Conservation (phyloP, 2,888 invertebrate species). For the Odontocerum albicorne region DNA sequence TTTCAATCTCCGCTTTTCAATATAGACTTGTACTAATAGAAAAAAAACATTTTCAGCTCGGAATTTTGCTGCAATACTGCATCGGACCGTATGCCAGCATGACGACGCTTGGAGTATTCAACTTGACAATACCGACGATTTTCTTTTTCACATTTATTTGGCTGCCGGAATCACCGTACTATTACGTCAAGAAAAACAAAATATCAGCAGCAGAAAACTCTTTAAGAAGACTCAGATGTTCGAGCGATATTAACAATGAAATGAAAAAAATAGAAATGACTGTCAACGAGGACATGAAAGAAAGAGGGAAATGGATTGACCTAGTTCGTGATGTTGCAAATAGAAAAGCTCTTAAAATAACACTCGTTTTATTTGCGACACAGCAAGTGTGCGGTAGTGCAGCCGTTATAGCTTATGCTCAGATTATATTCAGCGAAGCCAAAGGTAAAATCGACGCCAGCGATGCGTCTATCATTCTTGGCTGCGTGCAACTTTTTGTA, state of each 20-base stretch:
- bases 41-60: conserved; percentile 58
- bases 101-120: conserved; percentile 56
- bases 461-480: conserved; percentile 60
- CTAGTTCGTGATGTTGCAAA: conserved; percentile 58
- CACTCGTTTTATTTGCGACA: conserved; percentile 60
- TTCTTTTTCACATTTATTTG: conserved; percentile 59
- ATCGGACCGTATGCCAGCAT: conserved; percentile 62
- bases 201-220: conserved; percentile 59
- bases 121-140: conserved; percentile 58
- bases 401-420: conserved; percentile 63
- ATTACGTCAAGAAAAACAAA: conserved; percentile 56
- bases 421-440: conserved; percentile 60
- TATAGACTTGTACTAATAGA: too few relatives aligned
- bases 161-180: conserved; percentile 71
- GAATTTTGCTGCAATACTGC: conserved; percentile 63
- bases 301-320: conserved; percentile 55
- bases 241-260: conserved; percentile 52
- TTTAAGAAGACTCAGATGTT: conserved; percentile 61
- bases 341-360: conserved; percentile 64
- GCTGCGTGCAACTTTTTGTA: conserved; percentile 60
- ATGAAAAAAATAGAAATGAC: conserved; percentile 58
- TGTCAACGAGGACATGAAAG: conserved; percentile 57
- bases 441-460: conserved; percentile 52
- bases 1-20: not conserved
- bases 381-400: conserved; percentile 68